Conservation (phyloP, 2,113 vertebrate genomes). For the Phycodurus eques region DNA sequence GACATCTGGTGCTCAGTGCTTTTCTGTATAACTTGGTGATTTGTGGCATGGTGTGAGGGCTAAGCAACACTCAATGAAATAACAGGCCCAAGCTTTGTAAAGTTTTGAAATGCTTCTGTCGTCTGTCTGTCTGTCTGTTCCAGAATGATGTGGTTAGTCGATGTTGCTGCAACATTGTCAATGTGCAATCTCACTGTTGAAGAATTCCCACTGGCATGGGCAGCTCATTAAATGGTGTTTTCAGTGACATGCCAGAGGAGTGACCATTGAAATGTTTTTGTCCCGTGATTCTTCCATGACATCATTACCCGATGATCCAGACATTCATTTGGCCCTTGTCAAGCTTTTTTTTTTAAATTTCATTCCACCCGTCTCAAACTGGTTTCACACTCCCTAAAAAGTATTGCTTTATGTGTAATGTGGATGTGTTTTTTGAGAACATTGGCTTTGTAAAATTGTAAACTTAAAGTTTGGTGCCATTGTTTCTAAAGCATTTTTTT, state of each 20-base stretch:
- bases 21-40: conserved; percentile 8
- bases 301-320: not conserved
- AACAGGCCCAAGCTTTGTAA: not conserved
- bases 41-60: not conserved
- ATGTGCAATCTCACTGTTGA: conserved; percentile 32
- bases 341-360: not conserved
- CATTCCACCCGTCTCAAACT: not conserved
- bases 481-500: not conserved
- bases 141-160: conserved; percentile 27
- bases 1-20: conserved; percentile 13
- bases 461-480: not conserved
- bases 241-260: conserved; percentile 30
- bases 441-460: not conserved
- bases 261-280: conserved; percentile 18
- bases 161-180: conserved; percentile 12
- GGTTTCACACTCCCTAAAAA: not conserved
- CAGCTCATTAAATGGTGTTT: conserved; percentile 19
- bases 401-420: not conserved
- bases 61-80: not conserved
- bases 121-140: conserved; percentile 7
- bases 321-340: not conserved
- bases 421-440: not conserved
- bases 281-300: not conserved
- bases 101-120: not conserved
- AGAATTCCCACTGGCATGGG: conserved; percentile 22